Percentiles rank a stretch among this genome's conserved stretches.
Evolutionary conservation across 1,140 invertebrate genomes (phyloP).

Genomic region (Caenorhabditis latens): DNA sequence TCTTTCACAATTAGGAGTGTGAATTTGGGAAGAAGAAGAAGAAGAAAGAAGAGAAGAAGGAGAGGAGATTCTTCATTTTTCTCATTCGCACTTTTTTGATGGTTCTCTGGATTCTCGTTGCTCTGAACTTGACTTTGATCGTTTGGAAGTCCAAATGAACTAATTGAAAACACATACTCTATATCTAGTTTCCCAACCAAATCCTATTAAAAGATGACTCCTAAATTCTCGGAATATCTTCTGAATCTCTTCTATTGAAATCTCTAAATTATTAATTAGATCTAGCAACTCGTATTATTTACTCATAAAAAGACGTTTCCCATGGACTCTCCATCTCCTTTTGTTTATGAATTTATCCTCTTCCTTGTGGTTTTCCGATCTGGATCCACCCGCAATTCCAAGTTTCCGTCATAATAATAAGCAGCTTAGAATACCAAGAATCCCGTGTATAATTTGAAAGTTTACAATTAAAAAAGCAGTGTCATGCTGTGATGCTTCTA

Average conservation of each 20-base stretch:
- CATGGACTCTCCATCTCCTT: neutral
- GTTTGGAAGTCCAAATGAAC: no score
- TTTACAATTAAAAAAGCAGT: neutral
- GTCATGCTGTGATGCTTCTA: neutral
- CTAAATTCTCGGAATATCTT: neutral
- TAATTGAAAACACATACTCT: neutral
- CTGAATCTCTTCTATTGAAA: neutral
- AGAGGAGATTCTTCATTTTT: slow-evolving; percentile 3
- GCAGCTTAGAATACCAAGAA: slow-evolving; percentile 7
- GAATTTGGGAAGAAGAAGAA: neutral
- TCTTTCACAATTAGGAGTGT: slow-evolving; percentile 6
- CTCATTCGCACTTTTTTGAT: neutral
- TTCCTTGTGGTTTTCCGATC: slow-evolving; percentile 16
- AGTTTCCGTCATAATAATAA: neutral
- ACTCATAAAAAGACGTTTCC: neutral
- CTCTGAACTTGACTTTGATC: no score
- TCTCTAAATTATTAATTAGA: neutral
- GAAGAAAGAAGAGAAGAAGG: neutral
- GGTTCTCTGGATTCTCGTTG: neutral
- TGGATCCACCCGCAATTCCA: slow-evolving; percentile 28
- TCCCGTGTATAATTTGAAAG: neutral
- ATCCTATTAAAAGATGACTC: neutral
- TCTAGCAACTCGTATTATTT: neutral
- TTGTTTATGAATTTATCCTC: neutral
- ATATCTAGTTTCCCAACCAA: neutral